These are phyloP conservation scores for Momotus momota DNA, from an alignment of 2,797 vertebrate genomes.

Conservation along the genomic window DNA sequence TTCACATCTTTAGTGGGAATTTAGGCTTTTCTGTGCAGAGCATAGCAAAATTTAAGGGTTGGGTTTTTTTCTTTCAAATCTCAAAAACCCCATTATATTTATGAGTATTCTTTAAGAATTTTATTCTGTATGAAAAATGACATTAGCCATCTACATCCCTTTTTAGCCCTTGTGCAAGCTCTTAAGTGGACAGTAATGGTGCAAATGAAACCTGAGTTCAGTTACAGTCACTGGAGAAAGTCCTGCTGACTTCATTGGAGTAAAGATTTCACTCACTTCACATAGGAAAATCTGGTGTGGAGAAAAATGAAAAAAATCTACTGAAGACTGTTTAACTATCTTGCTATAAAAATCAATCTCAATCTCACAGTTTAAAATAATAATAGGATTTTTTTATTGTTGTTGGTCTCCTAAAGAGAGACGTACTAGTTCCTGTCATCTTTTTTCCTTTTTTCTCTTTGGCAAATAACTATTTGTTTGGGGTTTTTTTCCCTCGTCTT, in stretches of 20 bases:
- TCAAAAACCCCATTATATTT: fast-evolving
- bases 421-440: not conserved
- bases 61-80: not conserved
- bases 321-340: not conserved
- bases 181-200: not conserved
- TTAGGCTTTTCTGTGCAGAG: not conserved
- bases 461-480: not conserved
- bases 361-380: not conserved
- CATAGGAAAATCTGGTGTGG: not conserved
- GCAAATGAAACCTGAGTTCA: not conserved
- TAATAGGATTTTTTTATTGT: not conserved
- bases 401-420: not conserved
- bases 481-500: not conserved
- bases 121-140: not conserved
- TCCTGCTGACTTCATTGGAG: not conserved
- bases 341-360: not conserved
- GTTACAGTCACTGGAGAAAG: not conserved
- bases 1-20: not conserved
- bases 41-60: not conserved
- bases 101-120: not conserved
- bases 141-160: not conserved
- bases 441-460: not conserved
- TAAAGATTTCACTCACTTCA: not conserved
- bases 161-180: not conserved
- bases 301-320: not conserved